These are phyloP conservation scores for Synanthedon formicaeformis DNA, from an alignment of 2,888 invertebrate genomes.

Conservation along the genomic window DNA sequence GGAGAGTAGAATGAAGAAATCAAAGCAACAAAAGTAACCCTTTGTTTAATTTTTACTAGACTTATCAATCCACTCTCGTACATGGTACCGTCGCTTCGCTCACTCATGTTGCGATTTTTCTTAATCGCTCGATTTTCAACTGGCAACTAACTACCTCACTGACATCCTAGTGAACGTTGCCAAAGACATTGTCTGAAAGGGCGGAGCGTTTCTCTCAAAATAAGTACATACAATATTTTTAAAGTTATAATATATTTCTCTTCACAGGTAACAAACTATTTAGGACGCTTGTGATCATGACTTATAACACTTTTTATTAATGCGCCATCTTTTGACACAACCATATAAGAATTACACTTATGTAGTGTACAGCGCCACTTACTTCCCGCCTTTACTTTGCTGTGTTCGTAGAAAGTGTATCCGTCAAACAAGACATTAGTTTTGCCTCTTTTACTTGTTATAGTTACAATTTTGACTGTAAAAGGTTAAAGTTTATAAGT, in stretches of 20 bases:
- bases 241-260: background rate
- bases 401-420: background rate
- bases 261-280: background rate
- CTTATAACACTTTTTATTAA: background rate
- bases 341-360: background rate
- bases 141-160: no score
- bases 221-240: background rate
- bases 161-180: no score
- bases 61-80: no score
- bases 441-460: background rate
- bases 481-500: background rate
- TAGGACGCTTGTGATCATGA: background rate
- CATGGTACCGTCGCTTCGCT: no score
- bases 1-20: no score
- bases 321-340: background rate
- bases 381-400: background rate
- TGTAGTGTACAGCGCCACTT: background rate
- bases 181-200: no score
- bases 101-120: no score
- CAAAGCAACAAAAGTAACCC: no score
- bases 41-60: no score
- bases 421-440: conserved; percentile 8
- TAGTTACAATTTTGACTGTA: background rate
- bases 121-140: no score
- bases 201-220: no score